Evolutionary conservation across 2,113 vertebrate species (phyloP).

Genomic region (Sula dactylatra): DNA sequence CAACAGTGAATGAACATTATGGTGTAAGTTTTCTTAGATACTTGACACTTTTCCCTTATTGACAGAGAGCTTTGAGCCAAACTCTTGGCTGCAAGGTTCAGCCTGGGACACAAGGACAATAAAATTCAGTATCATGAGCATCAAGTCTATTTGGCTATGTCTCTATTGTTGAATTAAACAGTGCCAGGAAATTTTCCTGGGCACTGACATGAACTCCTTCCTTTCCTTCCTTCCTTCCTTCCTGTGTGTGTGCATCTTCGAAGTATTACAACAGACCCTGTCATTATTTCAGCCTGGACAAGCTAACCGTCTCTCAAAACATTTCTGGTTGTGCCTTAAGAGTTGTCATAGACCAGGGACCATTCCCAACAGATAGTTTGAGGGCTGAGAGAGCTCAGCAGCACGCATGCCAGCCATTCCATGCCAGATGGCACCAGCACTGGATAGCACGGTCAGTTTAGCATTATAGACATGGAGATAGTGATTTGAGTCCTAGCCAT

Average conservation of each 20-base stretch:
- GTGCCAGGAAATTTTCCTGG: neutral
- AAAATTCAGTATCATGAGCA: neutral
- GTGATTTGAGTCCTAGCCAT: neutral
- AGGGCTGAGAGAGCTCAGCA: neutral
- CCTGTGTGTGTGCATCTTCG: fast-evolving
- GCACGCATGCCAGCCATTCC: neutral
- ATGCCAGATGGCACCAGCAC: neutral
- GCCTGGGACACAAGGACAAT: neutral
- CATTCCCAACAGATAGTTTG: neutral
- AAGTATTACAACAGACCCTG: neutral
- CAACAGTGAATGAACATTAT: neutral
- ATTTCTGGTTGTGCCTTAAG: neutral
- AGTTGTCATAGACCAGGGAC: neutral
- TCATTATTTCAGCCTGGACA: neutral
- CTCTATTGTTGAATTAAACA: neutral
- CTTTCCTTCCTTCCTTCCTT: fast-evolving
- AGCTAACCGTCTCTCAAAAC: neutral
- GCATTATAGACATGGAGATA: neutral
- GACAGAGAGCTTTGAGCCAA: neutral
- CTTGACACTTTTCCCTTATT: neutral
- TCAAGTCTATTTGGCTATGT: neutral
- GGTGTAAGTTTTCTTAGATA: neutral
- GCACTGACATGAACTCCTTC: too few relatives aligned
- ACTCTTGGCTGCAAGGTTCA: neutral
- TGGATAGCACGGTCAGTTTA: neutral